A percentile compares a stretch with the other conserved stretches of the same genome.
phyloP scores from a whole-genome alignment of 2,113 vertebrate species.

The Apus apus region DNA sequence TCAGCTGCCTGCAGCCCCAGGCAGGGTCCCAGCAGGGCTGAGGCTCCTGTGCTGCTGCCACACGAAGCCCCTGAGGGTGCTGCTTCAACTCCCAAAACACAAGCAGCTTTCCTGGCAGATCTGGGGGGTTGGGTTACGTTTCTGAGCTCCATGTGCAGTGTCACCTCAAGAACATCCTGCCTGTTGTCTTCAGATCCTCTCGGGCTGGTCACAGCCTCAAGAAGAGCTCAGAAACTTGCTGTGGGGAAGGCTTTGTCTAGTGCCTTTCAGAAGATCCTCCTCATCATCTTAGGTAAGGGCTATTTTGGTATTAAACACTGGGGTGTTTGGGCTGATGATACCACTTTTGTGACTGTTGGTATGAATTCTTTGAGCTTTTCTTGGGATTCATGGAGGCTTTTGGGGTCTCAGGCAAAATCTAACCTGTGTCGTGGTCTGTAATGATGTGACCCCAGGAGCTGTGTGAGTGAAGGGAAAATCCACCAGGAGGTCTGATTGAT shows the following conservation, averaged over 20 bases:
- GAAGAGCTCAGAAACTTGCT: conserved; percentile 73
- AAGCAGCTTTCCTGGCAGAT: not conserved
- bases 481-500: not conserved
- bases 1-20: not conserved
- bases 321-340: not conserved
- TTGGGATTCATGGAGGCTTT: not conserved
- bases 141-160: not conserved
- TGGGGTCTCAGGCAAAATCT: not conserved
- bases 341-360: not conserved
- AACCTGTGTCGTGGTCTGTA: not conserved
- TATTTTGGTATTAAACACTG: not conserved
- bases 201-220: conserved; percentile 49
- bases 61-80: not conserved
- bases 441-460: not conserved
- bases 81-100: rapidly evolving
- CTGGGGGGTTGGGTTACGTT: not conserved
- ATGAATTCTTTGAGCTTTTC: not conserved
- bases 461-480: not conserved
- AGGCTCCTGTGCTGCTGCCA: not conserved
- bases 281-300: conserved; percentile 76
- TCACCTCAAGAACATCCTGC: not conserved
- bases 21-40: not conserved
- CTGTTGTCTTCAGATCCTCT: conserved; percentile 57
- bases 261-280: conserved; percentile 80
- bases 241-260: conserved; percentile 72